Percentiles rank a stretch among this genome's conserved stretches.
Evolutionary conservation across 2,888 invertebrate genomes (phyloP).

Genomic region (Strigamia crassipes): DNA sequence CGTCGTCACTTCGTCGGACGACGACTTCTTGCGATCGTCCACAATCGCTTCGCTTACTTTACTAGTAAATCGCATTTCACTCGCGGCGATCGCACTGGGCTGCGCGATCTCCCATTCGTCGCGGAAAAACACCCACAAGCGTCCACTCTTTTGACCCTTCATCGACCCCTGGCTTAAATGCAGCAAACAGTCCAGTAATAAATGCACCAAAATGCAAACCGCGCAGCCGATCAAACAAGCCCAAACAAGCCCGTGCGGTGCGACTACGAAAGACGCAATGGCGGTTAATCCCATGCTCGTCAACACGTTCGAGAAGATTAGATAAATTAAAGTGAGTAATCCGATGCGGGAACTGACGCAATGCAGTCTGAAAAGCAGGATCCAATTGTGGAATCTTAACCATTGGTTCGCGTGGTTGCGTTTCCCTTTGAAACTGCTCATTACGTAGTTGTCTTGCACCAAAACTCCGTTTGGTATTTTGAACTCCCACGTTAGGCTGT

Average conservation of each 20-base stretch:
- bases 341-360: background rate
- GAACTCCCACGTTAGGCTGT: background rate
- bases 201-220: background rate
- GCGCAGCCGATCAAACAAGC: background rate
- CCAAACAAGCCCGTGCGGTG: background rate
- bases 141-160: background rate
- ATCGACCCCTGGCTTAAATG: background rate
- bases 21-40: background rate
- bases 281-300: background rate
- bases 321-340: background rate
- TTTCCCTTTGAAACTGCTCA: background rate
- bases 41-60: background rate
- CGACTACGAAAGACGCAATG: background rate
- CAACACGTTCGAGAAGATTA: background rate
- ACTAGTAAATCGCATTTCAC: background rate
- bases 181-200: background rate
- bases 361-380: background rate
- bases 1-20: background rate
- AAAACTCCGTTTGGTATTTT: background rate
- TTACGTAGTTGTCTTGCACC: background rate
- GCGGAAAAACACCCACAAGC: background rate
- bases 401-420: background rate
- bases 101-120: background rate
- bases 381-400: constrained; percentile 18
- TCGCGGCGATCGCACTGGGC: background rate